Percentiles rank a stretch among this genome's conserved stretches.
Evolutionary conservation across 2,797 vertebrate genomes (phyloP).

Genomic region (Chelon auratus): DNA sequence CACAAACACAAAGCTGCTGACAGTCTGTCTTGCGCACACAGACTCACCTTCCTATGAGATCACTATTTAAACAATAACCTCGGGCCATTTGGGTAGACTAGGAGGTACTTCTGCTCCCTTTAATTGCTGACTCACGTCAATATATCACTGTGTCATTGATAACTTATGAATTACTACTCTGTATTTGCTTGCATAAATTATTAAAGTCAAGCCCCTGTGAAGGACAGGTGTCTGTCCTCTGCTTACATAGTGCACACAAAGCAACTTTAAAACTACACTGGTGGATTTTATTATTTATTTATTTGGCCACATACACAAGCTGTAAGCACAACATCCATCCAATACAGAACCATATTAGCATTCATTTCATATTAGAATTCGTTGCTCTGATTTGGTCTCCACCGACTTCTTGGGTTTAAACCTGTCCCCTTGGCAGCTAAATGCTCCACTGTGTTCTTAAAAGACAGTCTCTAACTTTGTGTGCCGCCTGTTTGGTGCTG

Average conservation of each 20-base stretch:
- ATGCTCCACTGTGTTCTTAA: background rate
- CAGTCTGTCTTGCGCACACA: conserved; percentile 37
- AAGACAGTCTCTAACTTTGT: background rate
- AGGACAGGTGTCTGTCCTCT: conserved; percentile 27
- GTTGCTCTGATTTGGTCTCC: too few relatives aligned
- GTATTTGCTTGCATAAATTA: conserved; percentile 20
- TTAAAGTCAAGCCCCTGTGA: conserved; percentile 21
- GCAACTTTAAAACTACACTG: conserved; percentile 4
- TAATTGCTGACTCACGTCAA: conserved; percentile 17
- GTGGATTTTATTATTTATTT: background rate
- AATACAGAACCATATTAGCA: background rate
- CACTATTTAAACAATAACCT: conserved; percentile 15
- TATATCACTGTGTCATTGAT: conserved; percentile 5
- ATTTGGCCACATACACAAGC: background rate
- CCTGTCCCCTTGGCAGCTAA: conserved; percentile 1
- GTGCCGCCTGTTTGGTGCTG: conserved; percentile 4
- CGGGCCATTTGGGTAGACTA: conserved; percentile 11
- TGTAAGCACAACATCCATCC: background rate
- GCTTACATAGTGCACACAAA: conserved; percentile 5
- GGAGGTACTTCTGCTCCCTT: conserved; percentile 3
- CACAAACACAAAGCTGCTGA: conserved; percentile 43
- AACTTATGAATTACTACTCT: conserved; percentile 8
- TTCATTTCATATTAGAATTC: background rate
- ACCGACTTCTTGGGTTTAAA: background rate
- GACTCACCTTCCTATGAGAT: conserved; percentile 31